Percentiles rank a stretch among this genome's conserved stretches.
Evolutionary conservation across 2,797 vertebrate species (phyloP).

Genomic region (Discoglossus pictus): DNA sequence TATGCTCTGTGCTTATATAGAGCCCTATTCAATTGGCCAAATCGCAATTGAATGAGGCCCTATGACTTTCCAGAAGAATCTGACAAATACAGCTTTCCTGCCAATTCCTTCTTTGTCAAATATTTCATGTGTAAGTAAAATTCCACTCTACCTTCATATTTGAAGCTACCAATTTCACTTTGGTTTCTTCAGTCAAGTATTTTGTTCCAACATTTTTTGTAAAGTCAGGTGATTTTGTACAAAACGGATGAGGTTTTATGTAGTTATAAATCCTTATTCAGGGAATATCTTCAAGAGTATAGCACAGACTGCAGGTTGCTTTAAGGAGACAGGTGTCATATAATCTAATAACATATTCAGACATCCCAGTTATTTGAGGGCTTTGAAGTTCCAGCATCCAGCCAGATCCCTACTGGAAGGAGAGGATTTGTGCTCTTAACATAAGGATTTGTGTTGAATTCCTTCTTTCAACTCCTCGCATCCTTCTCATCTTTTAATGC

Average conservation of each 20-base stretch:
- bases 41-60: no score
- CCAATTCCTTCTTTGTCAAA: slow-evolving; percentile 23
- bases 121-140: slow-evolving; percentile 17
- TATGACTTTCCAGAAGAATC: slow-evolving; percentile 31
- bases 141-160: slow-evolving; percentile 11
- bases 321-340: slow-evolving; percentile 33
- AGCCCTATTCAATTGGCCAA: no score
- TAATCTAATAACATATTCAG: slow-evolving; percentile 38
- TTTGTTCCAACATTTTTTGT: slow-evolving; percentile 9
- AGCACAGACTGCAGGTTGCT: slow-evolving; percentile 21
- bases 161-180: neutral
- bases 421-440: slow-evolving; percentile 22
- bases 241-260: neutral
- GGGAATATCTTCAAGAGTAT: neutral
- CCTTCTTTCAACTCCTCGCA: slow-evolving; percentile 16
- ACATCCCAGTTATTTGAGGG: slow-evolving; percentile 4
- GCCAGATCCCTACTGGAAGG: slow-evolving; percentile 34
- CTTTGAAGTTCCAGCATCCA: slow-evolving; percentile 26
- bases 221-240: neutral
- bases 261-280: neutral
- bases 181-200: no score
- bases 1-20: no score
- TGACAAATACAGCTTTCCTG: slow-evolving; percentile 11
- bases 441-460: slow-evolving; percentile 29
- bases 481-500: neutral